Base-by-base conservation (phyloP, 2,113 vertebrate genomes). In the Brachypteracias leptosomus region DNA sequence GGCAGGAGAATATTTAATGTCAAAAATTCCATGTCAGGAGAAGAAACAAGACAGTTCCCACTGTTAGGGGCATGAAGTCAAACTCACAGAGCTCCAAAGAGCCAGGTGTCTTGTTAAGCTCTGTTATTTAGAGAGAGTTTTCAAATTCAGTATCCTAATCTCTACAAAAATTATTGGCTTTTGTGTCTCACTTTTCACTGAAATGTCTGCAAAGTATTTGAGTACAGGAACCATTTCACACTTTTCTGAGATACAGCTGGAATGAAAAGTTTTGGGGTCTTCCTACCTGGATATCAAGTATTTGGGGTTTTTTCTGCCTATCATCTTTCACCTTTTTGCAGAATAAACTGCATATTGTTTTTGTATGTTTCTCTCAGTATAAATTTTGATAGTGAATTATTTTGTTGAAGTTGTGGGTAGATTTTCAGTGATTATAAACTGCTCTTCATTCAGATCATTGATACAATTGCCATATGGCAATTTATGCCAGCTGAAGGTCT, bases 1-100 rank as follows among this genome's bases (percentile, higher is more conserved):
- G 8, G 33, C 11, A 38, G 24, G 35, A 92, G 59, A 94, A 6
- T 33, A 85, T n/a, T 75, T 85, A 33, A 49, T 35, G 36, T 85
- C n/a, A 82, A 95, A 96, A 95, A 93, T 84, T 83, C 86, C 51
- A 20, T 26, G 25, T 65, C 26, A 93, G 51, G 65, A 93, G 96
- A 95, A 57, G 86, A 88, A 95, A 93, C 58, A 89, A 88, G 86
- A 61, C 82, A 16, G 19, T 75, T 74, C 38, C 73, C n/a, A 26
- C 71, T 76, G 6, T 52, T 88, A 95, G 16, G 31, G 46, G 24
- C 57, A 13, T 10, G 4, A 88, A 82, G 8, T 40, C 38, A 49
- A 31, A 38, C 40, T 58, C 72, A 71, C 55, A 75, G 61, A 57
- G 24, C 22, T 55, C 17, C 35, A 62, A 55, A 73, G 25, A 75